Base-by-base conservation (phyloP, 2,888 invertebrate species). In the Ellobium chinense region DNA sequence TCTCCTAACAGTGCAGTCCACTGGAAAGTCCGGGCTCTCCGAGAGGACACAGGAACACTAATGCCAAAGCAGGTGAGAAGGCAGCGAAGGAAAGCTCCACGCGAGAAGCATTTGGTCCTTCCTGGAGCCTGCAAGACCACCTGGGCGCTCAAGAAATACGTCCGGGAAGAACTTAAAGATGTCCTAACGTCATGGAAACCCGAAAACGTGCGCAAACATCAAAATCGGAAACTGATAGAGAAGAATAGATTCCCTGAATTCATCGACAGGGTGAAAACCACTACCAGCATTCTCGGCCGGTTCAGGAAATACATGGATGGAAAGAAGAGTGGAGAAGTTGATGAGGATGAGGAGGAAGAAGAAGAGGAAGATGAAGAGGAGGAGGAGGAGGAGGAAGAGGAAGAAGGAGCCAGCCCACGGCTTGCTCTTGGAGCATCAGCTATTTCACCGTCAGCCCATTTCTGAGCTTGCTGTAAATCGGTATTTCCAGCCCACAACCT, bases 141-240 rank as follows among this genome's bases (percentile, higher is more conserved):
- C n/a, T 78, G 58, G 70, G 72, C 72, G 36, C 39, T 78, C 62
- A 78, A 78, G 39, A 70, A 72, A 62, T 78, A 70, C 72, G 63
- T 78, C 63, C 27, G 29, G 7, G 29, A 63, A 34, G 65, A 78
- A 46, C 63, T 78, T 29, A 36, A 34, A 7, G 65, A 72, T 21
- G 34, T 78, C 18, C 29, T 78, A 24, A 62, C 60, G 29, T 39
- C 78, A 39, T 46, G 54, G 65, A 27, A 46, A 2, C 78, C 78
- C n/a, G 78, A 78, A 54, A 78, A 78, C 63, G 39, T 27, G 24
- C 24, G 70, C 12, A 39, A 70, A 24, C 3, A 21, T 27, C 62
- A 34, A 1, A 78, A 63, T 54, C 31, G 29, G 65, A 14, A 29
- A 31, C 29, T 78, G 63, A 63, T 21, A 58, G 62, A 69, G 9